Conservation (phyloP, 2,888 invertebrate species). For the Aphidoletes aphidimyza region DNA sequence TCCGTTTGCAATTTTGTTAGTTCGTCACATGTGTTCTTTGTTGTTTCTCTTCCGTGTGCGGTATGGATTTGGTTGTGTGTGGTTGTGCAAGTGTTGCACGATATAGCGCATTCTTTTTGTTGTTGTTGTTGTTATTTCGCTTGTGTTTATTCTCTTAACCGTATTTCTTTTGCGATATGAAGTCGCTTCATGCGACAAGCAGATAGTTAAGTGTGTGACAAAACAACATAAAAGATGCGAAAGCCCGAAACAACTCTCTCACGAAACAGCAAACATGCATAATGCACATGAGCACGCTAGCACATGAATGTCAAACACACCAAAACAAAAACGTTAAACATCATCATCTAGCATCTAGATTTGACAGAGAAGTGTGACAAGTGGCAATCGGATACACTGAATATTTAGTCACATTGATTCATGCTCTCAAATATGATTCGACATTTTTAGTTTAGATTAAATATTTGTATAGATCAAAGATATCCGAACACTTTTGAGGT, state of each 20-base stretch:
- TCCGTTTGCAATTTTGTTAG: constrained; percentile 43
- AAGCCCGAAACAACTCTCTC: not conserved
- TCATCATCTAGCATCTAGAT: not conserved
- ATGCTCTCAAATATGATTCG: too few species aligned
- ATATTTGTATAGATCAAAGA: too few species aligned
- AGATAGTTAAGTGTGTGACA: not conserved
- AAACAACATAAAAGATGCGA: constrained; percentile 11
- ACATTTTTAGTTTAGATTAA: too few species aligned
- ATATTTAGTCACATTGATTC: too few species aligned
- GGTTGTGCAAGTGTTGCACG: not conserved
- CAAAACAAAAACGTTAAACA: not conserved
- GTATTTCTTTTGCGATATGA: not conserved
- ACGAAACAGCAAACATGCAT: not conserved
- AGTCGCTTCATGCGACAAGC: not conserved
- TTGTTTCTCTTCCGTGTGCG: not conserved
- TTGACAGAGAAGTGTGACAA: not conserved
- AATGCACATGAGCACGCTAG: not conserved
- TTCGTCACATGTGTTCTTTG: constrained; percentile 8
- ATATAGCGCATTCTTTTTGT: not conserved
- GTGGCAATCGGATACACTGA: too few species aligned
- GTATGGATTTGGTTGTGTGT: too few species aligned
- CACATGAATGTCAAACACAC: not conserved
- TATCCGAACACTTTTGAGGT: too few species aligned
- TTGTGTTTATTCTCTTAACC: not conserved
- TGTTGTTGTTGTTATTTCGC: not conserved